Conservation (phyloP, 2,113 vertebrate genomes). For the Dipodomys spectabilis region DNA sequence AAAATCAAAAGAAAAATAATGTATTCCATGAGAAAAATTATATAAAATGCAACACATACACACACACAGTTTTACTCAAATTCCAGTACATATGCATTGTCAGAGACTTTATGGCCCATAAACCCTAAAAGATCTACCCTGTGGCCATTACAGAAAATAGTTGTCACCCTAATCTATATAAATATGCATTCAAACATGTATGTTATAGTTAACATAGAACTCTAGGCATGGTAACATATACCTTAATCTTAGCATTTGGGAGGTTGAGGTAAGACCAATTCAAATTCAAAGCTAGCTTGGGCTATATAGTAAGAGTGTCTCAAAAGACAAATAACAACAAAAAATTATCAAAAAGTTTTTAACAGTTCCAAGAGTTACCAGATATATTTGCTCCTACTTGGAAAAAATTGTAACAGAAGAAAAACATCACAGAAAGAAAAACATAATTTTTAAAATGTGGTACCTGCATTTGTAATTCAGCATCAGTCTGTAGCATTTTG, state of each 20-base stretch:
- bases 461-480: constrained; percentile 99
- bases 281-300: neutral
- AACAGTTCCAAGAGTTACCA: constrained; percentile 32
- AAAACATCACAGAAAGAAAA: neutral
- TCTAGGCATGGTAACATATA: neutral
- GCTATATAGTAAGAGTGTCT: neutral
- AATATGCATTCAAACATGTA: neutral
- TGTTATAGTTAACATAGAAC: constrained; percentile 19
- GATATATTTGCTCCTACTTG: neutral
- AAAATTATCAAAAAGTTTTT: constrained; percentile 16
- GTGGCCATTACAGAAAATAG: neutral
- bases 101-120: neutral
- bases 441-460: constrained; percentile 1
- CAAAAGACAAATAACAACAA: neutral
- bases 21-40: neutral
- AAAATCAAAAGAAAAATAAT: neutral
- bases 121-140: neutral
- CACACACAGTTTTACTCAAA: neutral
- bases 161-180: neutral
- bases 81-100: neutral
- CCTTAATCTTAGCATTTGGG: neutral
- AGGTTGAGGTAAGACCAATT: neutral
- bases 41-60: neutral
- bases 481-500: constrained; percentile 98
- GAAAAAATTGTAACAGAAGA: constrained; percentile 7